Percentiles rank a stretch among this genome's conserved stretches.
Evolutionary conservation across 2,113 vertebrate genomes (phyloP).

Genomic region (Phoenicopterus ruber): DNA sequence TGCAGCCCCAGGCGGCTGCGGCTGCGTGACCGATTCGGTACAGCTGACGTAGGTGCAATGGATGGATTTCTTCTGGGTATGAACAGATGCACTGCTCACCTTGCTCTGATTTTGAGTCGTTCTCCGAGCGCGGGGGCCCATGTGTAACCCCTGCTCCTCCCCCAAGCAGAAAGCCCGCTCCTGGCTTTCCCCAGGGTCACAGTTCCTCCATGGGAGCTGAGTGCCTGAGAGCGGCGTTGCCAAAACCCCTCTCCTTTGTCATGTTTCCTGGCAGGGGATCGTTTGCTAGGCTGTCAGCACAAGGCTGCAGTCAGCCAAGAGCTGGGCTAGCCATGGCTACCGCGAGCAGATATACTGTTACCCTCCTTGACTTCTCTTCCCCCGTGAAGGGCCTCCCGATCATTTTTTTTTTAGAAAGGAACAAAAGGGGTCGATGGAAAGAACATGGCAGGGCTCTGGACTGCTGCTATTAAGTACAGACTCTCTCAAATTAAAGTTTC

Average conservation of each 20-base stretch:
- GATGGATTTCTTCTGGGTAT: not conserved
- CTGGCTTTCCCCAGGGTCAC: not conserved
- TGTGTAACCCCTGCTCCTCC: not conserved
- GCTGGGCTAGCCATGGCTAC: not conserved
- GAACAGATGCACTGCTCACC: not conserved
- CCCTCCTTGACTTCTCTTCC: not conserved
- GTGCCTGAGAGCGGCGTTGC: fast-evolving
- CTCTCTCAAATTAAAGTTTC: not conserved
- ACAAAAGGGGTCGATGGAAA: not conserved
- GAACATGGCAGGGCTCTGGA: not conserved
- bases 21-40: fast-evolving
- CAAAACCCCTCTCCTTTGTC: not conserved
- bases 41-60: not conserved
- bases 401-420: not conserved
- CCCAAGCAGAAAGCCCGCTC: not conserved
- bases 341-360: fast-evolving
- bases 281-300: not conserved
- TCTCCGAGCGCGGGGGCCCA: fast-evolving
- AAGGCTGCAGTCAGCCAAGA: not conserved
- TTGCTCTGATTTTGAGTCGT: not conserved
- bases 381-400: not conserved
- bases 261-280: not conserved
- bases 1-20: fast-evolving
- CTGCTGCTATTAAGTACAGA: not conserved
- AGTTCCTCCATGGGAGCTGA: not conserved